A percentile compares a stretch with the other conserved stretches of the same genome.
Evolutionary conservation across 2,888 invertebrate genomes (phyloP).

Genomic region (Drosophila anceps): DNA sequence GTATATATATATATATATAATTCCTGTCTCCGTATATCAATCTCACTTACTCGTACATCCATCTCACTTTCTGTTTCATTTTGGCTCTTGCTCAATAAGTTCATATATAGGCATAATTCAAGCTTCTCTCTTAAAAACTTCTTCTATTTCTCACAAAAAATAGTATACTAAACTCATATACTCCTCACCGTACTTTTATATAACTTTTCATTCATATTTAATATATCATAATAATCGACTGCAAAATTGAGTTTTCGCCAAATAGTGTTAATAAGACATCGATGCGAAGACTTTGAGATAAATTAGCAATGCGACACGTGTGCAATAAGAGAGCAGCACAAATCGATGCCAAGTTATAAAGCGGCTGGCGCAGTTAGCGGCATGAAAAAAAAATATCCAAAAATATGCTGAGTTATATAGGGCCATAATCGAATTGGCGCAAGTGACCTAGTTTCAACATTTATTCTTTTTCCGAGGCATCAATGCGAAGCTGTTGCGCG

Average conservation of each 20-base stretch:
- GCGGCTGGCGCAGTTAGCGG: constrained; percentile 3
- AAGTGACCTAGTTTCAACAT: constrained; percentile 61
- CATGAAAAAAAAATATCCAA: background rate
- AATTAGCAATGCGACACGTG: background rate
- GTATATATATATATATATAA: too few relatives aligned
- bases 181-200: background rate
- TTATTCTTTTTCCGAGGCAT: constrained; percentile 22
- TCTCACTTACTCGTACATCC: background rate
- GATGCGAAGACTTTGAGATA: background rate
- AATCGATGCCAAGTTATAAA: background rate
- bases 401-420: background rate
- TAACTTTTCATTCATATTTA: background rate
- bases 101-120: too few relatives aligned
- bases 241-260: background rate
- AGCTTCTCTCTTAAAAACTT: too few relatives aligned
- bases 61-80: too few relatives aligned
- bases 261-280: background rate
- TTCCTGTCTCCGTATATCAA: too few relatives aligned
- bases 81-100: too few relatives aligned
- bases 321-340: background rate
- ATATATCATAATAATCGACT: background rate
- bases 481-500: constrained; percentile 33
- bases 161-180: too few relatives aligned
- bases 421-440: constrained; percentile 15
- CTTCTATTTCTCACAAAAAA: background rate